Percentiles rank a stretch among this genome's conserved stretches.
Evolutionary conservation across 2,113 vertebrate species (phyloP).

Genomic region (Phaethon lepturus): DNA sequence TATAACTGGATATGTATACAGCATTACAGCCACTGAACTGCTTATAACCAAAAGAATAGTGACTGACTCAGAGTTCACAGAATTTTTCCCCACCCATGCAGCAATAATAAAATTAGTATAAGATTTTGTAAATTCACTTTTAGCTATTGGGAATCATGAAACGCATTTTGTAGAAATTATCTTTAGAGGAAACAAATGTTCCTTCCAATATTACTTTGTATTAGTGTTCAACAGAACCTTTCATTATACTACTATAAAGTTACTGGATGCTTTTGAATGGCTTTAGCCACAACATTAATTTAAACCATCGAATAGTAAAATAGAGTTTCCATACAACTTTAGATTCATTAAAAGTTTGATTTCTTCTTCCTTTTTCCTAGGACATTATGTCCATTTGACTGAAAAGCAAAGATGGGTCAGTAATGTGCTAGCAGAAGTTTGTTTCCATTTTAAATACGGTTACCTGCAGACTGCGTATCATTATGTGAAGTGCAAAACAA

Average conservation of each 20-base stretch:
- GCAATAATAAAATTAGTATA: background rate
- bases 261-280: background rate
- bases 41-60: background rate
- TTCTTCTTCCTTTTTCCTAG: background rate
- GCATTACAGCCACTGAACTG: background rate
- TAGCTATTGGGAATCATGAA: background rate
- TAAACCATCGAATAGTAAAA: background rate
- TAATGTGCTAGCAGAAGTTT: background rate
- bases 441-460: background rate
- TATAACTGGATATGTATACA: background rate
- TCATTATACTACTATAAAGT: background rate
- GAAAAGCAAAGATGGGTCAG: background rate
- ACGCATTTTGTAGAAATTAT: background rate
- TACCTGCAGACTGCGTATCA: fast-evolving
- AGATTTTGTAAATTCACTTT: background rate
- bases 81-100: background rate
- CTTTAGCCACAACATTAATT: background rate
- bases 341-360: background rate
- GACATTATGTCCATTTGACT: too few relatives aligned
- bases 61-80: background rate
- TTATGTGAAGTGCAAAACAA: background rate
- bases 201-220: background rate
- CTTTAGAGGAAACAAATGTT: background rate
- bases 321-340: fast-evolving
- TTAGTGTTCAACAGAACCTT: background rate